phyloP scores from a whole-genome alignment of 2,888 invertebrate genomes.

The Melipona bicolor region DNA sequence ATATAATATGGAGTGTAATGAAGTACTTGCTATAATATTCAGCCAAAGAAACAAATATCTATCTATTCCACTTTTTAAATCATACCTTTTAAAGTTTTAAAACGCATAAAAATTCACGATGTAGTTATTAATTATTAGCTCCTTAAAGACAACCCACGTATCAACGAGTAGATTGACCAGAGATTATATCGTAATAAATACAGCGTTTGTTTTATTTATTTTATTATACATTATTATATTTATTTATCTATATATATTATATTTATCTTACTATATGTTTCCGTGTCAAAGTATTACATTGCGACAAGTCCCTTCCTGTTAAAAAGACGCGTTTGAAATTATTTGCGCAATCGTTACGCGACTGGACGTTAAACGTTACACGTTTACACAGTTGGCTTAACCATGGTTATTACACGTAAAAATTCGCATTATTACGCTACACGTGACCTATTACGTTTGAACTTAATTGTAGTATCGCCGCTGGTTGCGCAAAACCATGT shows the following conservation, averaged over 20 bases:
- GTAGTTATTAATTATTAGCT: no score
- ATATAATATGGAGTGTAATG: no score
- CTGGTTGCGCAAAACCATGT: slow-evolving; percentile 19
- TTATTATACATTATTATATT: background rate
- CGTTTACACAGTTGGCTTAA: slow-evolving; percentile 30
- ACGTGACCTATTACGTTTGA: slow-evolving; percentile 11
- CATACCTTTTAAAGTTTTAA: no score
- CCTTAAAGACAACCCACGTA: background rate
- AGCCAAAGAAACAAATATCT: no score
- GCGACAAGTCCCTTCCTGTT: slow-evolving; percentile 11
- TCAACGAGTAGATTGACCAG: background rate
- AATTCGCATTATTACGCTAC: slow-evolving; percentile 27
- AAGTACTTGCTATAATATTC: no score
- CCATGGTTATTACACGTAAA: slow-evolving; percentile 8
- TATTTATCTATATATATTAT: no score
- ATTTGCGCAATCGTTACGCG: slow-evolving; percentile 47
- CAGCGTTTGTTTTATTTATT: background rate
- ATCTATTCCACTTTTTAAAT: no score
- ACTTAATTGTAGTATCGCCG: slow-evolving; percentile 34
- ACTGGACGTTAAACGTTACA: background rate
- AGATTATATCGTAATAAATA: background rate
- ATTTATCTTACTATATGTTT: background rate
- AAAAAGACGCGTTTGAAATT: background rate
- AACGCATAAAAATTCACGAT: no score
- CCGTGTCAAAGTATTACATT: no score